Percentiles rank a stretch among this genome's conserved stretches.
Conservation (phyloP, 1,140 invertebrate species). For the Alviniconcha marisindica region DNA sequence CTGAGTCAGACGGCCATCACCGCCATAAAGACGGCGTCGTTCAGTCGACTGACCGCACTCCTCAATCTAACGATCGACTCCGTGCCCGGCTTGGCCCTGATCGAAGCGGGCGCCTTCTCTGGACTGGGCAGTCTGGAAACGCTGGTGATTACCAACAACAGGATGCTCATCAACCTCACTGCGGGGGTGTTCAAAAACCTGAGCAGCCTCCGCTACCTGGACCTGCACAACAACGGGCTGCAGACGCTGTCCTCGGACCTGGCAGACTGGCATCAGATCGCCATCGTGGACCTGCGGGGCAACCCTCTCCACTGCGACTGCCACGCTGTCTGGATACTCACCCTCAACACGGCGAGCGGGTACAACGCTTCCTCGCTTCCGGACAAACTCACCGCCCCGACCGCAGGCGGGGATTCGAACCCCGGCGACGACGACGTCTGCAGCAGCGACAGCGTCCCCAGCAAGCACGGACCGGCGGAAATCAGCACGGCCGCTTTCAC, state of each 20-base stretch:
- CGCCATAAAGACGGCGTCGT: not conserved
- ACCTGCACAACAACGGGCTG: conserved; percentile 15
- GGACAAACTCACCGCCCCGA: no score
- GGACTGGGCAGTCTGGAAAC: conserved; percentile 7
- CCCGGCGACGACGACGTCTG: not conserved
- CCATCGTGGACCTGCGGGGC: not conserved
- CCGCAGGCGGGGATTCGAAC: not conserved
- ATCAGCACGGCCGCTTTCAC: not conserved
- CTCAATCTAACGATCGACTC: conserved; percentile 12
- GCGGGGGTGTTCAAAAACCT: conserved; percentile 3
- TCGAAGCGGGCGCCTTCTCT: not conserved
- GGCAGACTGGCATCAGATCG: conserved; percentile 18
- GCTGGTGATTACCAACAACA: conserved; percentile 29
- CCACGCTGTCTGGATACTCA: conserved; percentile 24
- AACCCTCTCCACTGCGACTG: conserved; percentile 34
- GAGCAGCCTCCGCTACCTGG: conserved; percentile 13
- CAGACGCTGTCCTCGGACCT: not conserved
- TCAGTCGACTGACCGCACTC: not conserved
- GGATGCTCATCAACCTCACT: not conserved
- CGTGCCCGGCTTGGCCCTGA: not conserved
- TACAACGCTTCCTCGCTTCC: not conserved
- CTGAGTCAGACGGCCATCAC: conserved; percentile 19
- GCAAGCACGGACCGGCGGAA: not conserved
- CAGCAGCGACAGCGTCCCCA: not conserved
- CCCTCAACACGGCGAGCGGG: not conserved